Base-by-base conservation (phyloP, 2,888 invertebrate species). In the Drosophila mayaguana region DNA sequence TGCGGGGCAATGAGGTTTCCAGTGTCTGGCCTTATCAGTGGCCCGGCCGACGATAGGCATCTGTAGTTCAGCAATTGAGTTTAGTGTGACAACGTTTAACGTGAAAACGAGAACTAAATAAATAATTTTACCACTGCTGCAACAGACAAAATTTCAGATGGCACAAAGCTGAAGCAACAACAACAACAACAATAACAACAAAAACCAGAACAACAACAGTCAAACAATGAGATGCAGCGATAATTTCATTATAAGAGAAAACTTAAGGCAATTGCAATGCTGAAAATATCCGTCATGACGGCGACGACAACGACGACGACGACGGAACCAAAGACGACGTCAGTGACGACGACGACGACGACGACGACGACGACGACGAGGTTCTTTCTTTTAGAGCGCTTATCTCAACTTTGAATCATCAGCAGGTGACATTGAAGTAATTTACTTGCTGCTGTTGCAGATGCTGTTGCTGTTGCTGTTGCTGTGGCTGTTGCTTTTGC, bases 401-500 rank as follows among this genome's bases (percentile, higher is more conserved):
- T 89, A 87, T 89, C 89, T 80, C 28, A 62, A 76, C 57, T 84
- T 86, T 85, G 88, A 88, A 88, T 83, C 86, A 80, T 84, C 85
- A 84, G 81, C 88, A 88, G 88, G 89, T 88, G 88, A 88, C 88
- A 89, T 86, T 89, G 88, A 88, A 83, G 89, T 88, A 90, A 90
- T 88, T 88, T 88, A 89, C 83, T 88, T 80, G 77, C 78, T 81
- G 76, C 73, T 72, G 78, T 56, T 78, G 89, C 65, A 83, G 80
- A 54, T 76, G 75, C 38, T 48, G 66, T 22, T 45, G 60, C 43
- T 60, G 56, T n/a, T 36, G 69, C 28, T 59, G 56, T 20, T 59
- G 71, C 12, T 34, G 56, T 25, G 34, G 50, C 7, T 69, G 71
- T 57, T 77, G 86, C 56, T 84, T 75, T 50, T 75, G 74, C 32